These are phyloP conservation scores for Hypotaenidia philippensis DNA, from an alignment of 2,797 vertebrate species.

Conservation along the genomic window DNA sequence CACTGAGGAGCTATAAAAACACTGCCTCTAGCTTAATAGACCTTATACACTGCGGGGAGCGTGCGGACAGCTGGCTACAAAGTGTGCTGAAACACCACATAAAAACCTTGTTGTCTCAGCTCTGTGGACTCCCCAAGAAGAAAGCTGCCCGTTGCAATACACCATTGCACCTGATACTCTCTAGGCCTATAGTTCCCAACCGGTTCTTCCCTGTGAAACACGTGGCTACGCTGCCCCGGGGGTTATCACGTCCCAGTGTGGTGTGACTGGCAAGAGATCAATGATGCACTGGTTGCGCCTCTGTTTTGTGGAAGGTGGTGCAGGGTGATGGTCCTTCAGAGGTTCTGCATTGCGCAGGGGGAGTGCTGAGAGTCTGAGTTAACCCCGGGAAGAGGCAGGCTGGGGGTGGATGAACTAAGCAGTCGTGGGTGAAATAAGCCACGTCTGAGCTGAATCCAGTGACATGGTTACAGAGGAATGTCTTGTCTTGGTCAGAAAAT, in stretches of 20 bases:
- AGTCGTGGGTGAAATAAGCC: neutral
- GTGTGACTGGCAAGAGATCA: neutral
- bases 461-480: neutral
- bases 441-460: rapidly evolving
- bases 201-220: neutral
- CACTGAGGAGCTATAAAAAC: rapidly evolving
- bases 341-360: too few species aligned
- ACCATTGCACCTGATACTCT: rapidly evolving
- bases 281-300: neutral
- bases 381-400: too few species aligned
- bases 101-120: neutral
- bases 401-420: neutral
- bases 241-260: rapidly evolving
- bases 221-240: neutral
- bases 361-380: neutral
- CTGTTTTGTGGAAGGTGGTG: neutral
- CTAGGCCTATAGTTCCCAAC: neutral
- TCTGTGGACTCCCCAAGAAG: neutral
- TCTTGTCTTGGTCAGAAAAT: neutral
- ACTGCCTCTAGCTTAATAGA: neutral
- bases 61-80: neutral
- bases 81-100: neutral
- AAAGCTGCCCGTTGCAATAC: neutral
- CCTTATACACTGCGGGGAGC: neutral
- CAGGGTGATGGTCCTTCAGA: neutral